Evolutionary conservation across 2,888 invertebrate genomes (phyloP).

Genomic region (Lepidochitona cinerea): DNA sequence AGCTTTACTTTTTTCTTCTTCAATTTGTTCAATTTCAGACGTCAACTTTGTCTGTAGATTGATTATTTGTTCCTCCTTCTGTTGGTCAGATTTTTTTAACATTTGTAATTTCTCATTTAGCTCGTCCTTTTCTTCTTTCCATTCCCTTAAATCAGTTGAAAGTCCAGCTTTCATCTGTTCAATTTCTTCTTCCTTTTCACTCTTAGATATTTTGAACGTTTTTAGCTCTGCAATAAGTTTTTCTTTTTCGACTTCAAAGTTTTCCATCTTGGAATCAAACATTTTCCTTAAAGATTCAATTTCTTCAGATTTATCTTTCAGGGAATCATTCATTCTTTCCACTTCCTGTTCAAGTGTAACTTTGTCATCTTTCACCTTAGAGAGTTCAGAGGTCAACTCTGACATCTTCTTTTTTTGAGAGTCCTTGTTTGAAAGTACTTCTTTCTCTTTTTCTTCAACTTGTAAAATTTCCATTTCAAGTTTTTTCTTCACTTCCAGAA

Average conservation of each 20-base stretch:
- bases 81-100: neutral
- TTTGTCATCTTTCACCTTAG: too few species aligned
- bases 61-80: conserved; percentile 7
- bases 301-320: too few species aligned
- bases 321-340: too few species aligned
- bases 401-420: conserved; percentile 4
- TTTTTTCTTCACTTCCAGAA: neutral
- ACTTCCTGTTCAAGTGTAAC: too few species aligned
- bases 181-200: conserved; percentile 1
- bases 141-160: neutral
- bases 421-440: too few species aligned
- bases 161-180: conserved; percentile 2
- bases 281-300: neutral
- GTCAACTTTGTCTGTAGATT: neutral
- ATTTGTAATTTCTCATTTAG: conserved; percentile 5
- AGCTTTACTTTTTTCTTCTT: neutral
- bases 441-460: too few species aligned
- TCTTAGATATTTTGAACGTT: neutral
- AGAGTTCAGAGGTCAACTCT: too few species aligned
- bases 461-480: too few species aligned
- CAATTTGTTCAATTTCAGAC: neutral
- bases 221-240: neutral
- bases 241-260: neutral
- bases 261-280: neutral
- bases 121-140: conserved; percentile 1